phyloP scores from a whole-genome alignment of 2,797 vertebrate genomes.

The Gobio occitaniae region DNA sequence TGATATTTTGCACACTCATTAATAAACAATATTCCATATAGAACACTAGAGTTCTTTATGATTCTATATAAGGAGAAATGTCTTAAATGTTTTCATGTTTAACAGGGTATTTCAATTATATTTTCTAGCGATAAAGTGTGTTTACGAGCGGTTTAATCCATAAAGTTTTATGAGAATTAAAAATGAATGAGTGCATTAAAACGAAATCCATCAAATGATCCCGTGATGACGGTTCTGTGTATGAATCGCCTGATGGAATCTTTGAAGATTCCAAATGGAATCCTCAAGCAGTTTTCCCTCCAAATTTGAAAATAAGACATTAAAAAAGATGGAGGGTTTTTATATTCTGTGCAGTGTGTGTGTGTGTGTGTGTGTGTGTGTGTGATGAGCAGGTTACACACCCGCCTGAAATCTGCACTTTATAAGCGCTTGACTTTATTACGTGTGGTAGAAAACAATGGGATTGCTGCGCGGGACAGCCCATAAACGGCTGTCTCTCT shows the following conservation, averaged over 20 bases:
- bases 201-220: not conserved
- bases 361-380: not conserved
- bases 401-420: not conserved
- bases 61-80: no score
- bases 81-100: no score
- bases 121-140: not conserved
- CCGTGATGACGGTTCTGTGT: not conserved
- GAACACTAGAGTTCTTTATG: not conserved
- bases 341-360: not conserved
- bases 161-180: not conserved
- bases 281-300: not conserved
- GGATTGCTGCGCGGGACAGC: not conserved
- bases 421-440: constrained; percentile 7
- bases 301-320: not conserved
- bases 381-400: not conserved
- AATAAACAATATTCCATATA: no score
- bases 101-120: not conserved
- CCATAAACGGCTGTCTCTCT: not conserved
- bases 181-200: not conserved
- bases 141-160: no score
- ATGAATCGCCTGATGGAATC: not conserved
- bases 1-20: not conserved
- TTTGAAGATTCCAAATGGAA: not conserved
- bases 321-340: not conserved
- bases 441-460: not conserved